These are phyloP conservation scores for Saccostrea glomerata DNA, from an alignment of 1,140 invertebrate species.

Conservation along the genomic window DNA sequence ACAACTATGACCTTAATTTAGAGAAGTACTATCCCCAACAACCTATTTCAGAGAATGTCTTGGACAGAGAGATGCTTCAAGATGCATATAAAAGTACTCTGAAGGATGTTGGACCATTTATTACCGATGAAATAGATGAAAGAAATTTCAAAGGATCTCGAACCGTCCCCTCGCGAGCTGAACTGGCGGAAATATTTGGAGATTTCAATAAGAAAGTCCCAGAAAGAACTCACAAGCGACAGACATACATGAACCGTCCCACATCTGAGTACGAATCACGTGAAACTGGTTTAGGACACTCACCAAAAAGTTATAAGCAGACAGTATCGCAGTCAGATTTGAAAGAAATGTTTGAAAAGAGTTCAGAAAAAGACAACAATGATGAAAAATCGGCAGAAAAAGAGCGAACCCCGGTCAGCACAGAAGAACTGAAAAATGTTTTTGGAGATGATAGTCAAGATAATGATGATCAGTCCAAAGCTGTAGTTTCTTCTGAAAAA, in stretches of 20 bases:
- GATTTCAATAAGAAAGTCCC: slow-evolving; percentile 19
- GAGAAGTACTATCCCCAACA: not conserved
- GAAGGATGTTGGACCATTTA: not conserved
- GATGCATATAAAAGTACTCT: not conserved
- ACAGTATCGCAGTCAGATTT: slow-evolving; percentile 7
- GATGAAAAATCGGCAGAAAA: not conserved
- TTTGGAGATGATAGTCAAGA: slow-evolving; percentile 9
- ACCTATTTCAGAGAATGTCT: not conserved
- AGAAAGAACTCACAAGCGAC: slow-evolving; percentile 36
- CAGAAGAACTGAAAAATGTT: slow-evolving; percentile 32
- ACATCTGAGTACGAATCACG: not conserved
- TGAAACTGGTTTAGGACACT: not conserved
- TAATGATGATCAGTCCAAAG: not conserved
- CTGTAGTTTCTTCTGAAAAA: not conserved
- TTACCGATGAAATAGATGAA: not conserved
- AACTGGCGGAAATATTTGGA: slow-evolving; percentile 43
- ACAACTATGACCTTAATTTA: slow-evolving; percentile 18
- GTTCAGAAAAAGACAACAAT: not conserved
- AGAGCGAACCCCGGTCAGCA: slow-evolving; percentile 19
- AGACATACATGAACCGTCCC: not conserved
- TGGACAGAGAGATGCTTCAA: not conserved
- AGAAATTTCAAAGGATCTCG: slow-evolving; percentile 37
- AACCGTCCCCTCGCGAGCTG: slow-evolving; percentile 10
- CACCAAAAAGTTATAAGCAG: slow-evolving; percentile 18
- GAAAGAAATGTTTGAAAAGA: slow-evolving; percentile 6